Base-by-base conservation (phyloP, 2,797 vertebrate genomes). In the Sebastes minor region DNA sequence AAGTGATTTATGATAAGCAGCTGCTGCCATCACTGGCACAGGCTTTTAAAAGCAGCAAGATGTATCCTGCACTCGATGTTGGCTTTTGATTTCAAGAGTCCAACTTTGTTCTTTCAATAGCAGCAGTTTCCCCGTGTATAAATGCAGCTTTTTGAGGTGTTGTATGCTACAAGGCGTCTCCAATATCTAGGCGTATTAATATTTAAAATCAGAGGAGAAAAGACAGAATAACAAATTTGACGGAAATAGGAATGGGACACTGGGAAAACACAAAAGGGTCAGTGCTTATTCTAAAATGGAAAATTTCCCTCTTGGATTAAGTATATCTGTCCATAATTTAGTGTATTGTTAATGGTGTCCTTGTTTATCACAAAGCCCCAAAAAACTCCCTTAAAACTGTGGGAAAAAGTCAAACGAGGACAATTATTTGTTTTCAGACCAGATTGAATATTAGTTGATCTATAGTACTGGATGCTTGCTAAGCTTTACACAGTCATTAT, bases 1-100 rank as follows among this genome's bases (percentile, higher is more conserved):
- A 30, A 57, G 60, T 82, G 82, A 89, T 86, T 90, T 88, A 86
- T 86, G 81, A 81, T 46, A 66, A 76, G 79, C 81, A 85, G 85
- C 84, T 90, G 86, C 84, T 90, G 83, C 76, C 75, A 75, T 73
- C 56, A 53, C 22, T 52, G 66, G 71, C 71, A 55, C 42, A 22
- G 66, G 70, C 60, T 84, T 82, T 71, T 76, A 76, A 86, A 86
- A 86, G 56, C 64, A 60, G 23, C 28, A 67, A 61, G 56, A 64
- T 68, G 53, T 57, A 57, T 46, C 62, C 46, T 23, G 33, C n/a
- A 62, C 59, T 22, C n/a, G 23, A 9, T n/a, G 49, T n/a, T n/a
- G 20, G 20, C 22, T 30, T 62, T 72, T 64, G 59, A 74, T 74
- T 71, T 20, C 11, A 67, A 3, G 8, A 62, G 35, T 79, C 8